Evolutionary conservation across 2,113 vertebrate genomes (phyloP), one percentile per base, ranked within the genome.

Genomic region (Rafetus swinhoei): DNA sequence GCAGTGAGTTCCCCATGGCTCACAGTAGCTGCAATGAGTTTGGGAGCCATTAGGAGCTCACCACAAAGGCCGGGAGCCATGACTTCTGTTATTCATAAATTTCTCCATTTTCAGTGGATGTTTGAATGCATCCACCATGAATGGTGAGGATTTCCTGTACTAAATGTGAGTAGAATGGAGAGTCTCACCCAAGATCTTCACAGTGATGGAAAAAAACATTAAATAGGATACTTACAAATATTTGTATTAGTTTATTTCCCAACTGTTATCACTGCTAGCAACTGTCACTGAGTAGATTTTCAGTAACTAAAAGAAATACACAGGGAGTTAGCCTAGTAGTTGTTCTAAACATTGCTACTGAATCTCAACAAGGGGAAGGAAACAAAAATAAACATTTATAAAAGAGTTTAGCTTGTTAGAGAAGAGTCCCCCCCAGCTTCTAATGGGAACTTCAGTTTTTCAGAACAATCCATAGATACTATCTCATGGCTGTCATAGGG

Each of bases 361-460:
- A 91, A 21, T 15, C 76, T 69, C 72, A 82, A 89, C 52, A 57
- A 85, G 24, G 82, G 74, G 69, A 88, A 96, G 89, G 89, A 90
- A 79, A 45, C 24, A 89, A 95, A 97, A 96, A 53, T 5, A 92
- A 95, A 82, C 29, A 74, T 91, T 92, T 95, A 96, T 93, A 82
- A 94, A 95, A 94, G 72, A 62, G 72, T 92, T 92, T 89, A 97
- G 76, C 88, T 96, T 96, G 91, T 81, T 94, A 72, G 65, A 93
- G 59, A 83, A 84, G 91, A 79, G 59, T 90, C 79, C 56, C 32
- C 6, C 39, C 81, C 0, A 0, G 81, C 76, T 95, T 88, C 93
- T 94, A 96, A 96, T 95, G 90, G 90, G 91, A 96, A 90, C 92
- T 96, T 83, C 93, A 85, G 82, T 95, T 97, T 97, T 97, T 87